Evolutionary conservation across 2,113 vertebrate genomes (phyloP), one percentile per base, ranked within the genome.

Genomic region (Aphelocoma coerulescens): DNA sequence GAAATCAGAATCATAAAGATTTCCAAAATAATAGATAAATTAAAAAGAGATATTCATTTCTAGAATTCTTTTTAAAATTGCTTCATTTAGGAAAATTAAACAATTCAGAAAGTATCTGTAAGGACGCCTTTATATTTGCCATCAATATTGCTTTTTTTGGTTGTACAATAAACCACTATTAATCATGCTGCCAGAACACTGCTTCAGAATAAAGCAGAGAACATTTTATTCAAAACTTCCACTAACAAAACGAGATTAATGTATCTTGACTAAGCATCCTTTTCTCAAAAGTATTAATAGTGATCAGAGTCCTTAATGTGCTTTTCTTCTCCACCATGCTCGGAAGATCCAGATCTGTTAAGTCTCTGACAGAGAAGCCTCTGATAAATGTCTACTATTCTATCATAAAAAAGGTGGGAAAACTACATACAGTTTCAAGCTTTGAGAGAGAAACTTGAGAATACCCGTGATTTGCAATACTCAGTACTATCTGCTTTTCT

Each of bases 81-180:
- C 23, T 92, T 86, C 8, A 79, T 72, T 92, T 57, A 81, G 28
- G n/a, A 91, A 93, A 89, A 91, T 11, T 28, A 78, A 87, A 79
- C 37, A 46, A 82, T 85, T 91, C 41, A 79, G 66, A 87, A 85
- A 73, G 21, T 22, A 61, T 72, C 41, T 68, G 13, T 57, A 85
- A 91, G 41, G 37, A 77, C 0, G 3, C 41, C 49, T 85, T 91
- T 85, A 72, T 85, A 81, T n/a, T 84, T 63, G 46, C 65, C 67
- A 61, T 82, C 69, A 68, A 15, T 85, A 85, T 43, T 72, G 33
- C 57, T 68, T 96, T 92, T 63, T 91, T 82, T 4, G 3, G 28
- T 48, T 1, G 1, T 52, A 95, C 44, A 93, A 87, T 89, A 84
- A 71, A 32, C 30, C 13, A 33, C 61, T 85, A 57, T 89, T 87